Evolutionary conservation across 2,797 vertebrate species (phyloP).

Genomic region (Onychomys leucogaster): DNA sequence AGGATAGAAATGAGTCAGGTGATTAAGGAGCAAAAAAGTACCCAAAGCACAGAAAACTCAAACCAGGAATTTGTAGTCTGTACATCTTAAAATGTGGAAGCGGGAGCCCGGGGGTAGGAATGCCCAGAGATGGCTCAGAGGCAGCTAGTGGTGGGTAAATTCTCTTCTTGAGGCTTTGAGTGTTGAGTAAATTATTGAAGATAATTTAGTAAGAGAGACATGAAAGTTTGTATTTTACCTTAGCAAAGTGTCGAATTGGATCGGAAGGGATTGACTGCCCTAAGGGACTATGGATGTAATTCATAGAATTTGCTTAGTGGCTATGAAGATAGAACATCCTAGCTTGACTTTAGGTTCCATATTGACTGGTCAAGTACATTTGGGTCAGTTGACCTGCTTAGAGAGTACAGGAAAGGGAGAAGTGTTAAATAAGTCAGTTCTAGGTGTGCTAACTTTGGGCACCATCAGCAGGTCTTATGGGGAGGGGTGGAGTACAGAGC

Average conservation of each 20-base stretch:
- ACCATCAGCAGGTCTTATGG: background rate
- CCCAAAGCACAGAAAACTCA: background rate
- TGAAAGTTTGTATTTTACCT: conserved; percentile 19
- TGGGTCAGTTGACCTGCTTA: background rate
- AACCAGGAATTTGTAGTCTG: background rate
- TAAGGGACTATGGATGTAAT: background rate
- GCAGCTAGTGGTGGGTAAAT: background rate
- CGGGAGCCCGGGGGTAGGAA: background rate
- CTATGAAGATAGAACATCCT: background rate
- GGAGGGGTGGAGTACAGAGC: background rate
- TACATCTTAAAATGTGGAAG: background rate
- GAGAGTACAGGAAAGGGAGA: background rate
- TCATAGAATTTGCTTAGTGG: background rate
- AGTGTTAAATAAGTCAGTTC: background rate
- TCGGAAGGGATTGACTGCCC: background rate
- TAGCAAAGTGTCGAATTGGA: background rate
- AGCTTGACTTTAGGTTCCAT: conserved; percentile 6
- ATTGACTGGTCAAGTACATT: background rate
- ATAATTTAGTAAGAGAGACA: background rate
- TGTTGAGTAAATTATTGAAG: background rate
- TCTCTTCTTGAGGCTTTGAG: background rate
- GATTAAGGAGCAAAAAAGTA: background rate
- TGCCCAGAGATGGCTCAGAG: background rate
- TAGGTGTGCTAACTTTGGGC: background rate
- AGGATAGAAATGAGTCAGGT: background rate